These are phyloP conservation scores for Leucophora obtusa DNA, from an alignment of 2,888 invertebrate genomes.

Conservation along the genomic window DNA sequence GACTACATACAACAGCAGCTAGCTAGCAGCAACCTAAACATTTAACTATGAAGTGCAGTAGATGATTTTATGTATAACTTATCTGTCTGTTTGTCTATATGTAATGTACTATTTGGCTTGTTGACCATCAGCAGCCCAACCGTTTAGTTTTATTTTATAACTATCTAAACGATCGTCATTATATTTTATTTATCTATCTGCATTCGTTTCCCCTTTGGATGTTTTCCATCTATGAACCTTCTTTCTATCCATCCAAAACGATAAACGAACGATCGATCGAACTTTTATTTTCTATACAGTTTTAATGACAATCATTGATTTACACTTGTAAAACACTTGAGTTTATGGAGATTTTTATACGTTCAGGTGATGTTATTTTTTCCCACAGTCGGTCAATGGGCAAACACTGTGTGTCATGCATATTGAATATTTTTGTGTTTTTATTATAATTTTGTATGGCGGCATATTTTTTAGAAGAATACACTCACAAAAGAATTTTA, in stretches of 20 bases:
- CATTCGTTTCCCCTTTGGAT: not conserved
- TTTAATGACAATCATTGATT: conserved; percentile 72
- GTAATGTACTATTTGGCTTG: conserved; percentile 31
- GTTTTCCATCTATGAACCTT: conserved; percentile 2
- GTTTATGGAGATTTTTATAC: conserved; percentile 60
- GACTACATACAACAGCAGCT: conserved; percentile 28
- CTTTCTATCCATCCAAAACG: conserved; percentile 6
- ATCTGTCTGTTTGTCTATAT: conserved; percentile 24
- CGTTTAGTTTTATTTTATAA: conserved; percentile 43
- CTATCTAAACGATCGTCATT: conserved; percentile 54
- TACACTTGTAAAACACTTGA: conserved; percentile 75
- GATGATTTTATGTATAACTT: conserved; percentile 2
- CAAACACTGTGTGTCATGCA: conserved; percentile 45
- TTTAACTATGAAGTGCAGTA: conserved; percentile 48
- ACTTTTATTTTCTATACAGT: conserved; percentile 56
- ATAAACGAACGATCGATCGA: conserved; percentile 44
- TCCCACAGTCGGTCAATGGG: conserved; percentile 57
- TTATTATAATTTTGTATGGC: conserved; percentile 18
- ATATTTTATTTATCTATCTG: conserved; percentile 31
- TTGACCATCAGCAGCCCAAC: conserved; percentile 26
- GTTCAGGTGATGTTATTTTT: conserved; percentile 49
- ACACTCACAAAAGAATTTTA: conserved; percentile 7
- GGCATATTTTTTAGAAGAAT: conserved; percentile 44
- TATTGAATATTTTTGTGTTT: conserved; percentile 38
- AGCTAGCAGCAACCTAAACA: conserved; percentile 16